Base-by-base conservation (phyloP, 37 sponge, comb jelly and placozoan genomes). In the Mnemiopsis leidyi region DNA sequence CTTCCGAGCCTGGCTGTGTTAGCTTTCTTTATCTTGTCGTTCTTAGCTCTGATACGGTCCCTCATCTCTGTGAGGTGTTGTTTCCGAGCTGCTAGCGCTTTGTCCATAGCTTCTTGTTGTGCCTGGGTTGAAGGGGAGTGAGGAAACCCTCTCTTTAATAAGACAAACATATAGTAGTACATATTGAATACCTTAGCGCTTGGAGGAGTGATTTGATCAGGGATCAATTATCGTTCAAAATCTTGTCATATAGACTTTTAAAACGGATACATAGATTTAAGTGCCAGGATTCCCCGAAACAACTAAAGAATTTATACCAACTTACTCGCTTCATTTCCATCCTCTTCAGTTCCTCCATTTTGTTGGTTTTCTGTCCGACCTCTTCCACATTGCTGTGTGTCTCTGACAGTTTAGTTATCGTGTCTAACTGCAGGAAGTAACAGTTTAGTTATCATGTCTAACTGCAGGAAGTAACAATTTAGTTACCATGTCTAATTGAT, bases 11-110 rank as follows among this genome's bases (percentile, higher is more conserved):
- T 77, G 35, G 1, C 3, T 13, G 33, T 20, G 90, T 85, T 85
- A 13, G 90, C 90, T 7, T 33, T n/a, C 61, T 85, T 85, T 1
- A 85, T 85, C 48, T 85, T 85, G n/a, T 85, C 90, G 61, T 85
- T 85, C 61, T 85, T 85, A 13, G 90, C 40, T 26, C 90, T 13
- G 30, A 85, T 85, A 36, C 61, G 33, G 23, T 85, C 90, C 30
- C 90, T 85, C 90, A 85, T 85, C 28, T 85, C 61, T 13, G 33
- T 37, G 0, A 85, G 29, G 30, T 85, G 90, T 23, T 85, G 90
- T 39, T 40, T 38, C 28, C 90, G 32, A 61, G 90, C 90, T 39
- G 90, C 61, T 29, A 85, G 16, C 1, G 90, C 90, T 33, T 85
- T 85, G 40, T 38, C 61, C 90, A 85, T 85, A 0, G 90, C 90